Conservation (phyloP, 2,888 invertebrate species). For the Apotomis turbidana region DNA sequence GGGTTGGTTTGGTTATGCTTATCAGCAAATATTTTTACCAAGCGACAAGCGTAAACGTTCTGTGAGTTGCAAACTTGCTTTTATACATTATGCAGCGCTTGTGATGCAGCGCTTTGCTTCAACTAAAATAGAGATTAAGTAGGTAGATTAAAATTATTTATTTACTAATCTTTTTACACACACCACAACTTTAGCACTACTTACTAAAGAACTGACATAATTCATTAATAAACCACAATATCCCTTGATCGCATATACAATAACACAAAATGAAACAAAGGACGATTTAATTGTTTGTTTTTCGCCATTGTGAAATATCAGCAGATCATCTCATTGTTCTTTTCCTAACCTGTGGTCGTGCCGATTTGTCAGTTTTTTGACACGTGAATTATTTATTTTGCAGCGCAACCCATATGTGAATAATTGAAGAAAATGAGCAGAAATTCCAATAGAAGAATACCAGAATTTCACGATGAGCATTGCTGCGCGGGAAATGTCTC, state of each 20-base stretch:
- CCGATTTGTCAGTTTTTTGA: slow-evolving; percentile 46
- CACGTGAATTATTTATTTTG: slow-evolving; percentile 66
- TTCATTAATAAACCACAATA: too few species aligned
- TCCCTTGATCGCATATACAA: too few species aligned
- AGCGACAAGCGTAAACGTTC: slow-evolving; percentile 1
- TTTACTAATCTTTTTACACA: background rate
- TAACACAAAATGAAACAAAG: slow-evolving; percentile 21
- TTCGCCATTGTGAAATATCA: background rate
- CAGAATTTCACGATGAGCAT: slow-evolving; percentile 78
- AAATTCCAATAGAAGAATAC: slow-evolving; percentile 71
- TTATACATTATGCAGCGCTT: slow-evolving; percentile 1
- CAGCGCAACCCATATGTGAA: slow-evolving; percentile 74
- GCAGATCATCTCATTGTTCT: background rate
- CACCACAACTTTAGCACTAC: background rate
- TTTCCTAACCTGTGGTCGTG: slow-evolving; percentile 47
- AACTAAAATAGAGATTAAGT: background rate
- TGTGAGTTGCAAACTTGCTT: slow-evolving; percentile 23
- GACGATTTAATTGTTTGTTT: background rate
- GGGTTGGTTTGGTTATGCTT: background rate
- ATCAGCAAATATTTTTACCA: too few species aligned
- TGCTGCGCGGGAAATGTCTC: slow-evolving; percentile 81
- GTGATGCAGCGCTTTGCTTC: background rate
- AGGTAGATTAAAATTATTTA: background rate
- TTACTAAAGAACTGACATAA: background rate
- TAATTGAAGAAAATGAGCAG: slow-evolving; percentile 76